Evolutionary conservation across 53 echinoderm and acorn worm genomes (phyloP), one percentile per base, ranked within the genome.

Genomic region (Henricia sp.): DNA sequence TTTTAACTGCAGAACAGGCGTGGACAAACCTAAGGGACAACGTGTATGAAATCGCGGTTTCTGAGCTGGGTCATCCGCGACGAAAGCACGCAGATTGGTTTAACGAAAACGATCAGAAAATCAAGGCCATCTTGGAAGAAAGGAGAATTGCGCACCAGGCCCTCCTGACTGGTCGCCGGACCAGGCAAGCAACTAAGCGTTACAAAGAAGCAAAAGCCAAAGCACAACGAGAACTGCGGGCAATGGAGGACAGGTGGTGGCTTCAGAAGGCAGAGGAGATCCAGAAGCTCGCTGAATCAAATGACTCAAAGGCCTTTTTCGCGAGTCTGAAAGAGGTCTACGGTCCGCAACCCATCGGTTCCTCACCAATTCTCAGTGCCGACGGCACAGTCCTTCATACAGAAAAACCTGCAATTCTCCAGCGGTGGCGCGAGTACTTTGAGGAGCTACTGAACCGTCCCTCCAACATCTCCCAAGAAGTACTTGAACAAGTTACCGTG

Each of bases 21-120:
- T n/a, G n/a, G n/a, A n/a, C n/a, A n/a, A n/a, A n/a, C n/a, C n/a
- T n/a, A n/a, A n/a, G n/a, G n/a, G n/a, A n/a, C n/a, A n/a, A n/a
- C n/a, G n/a, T n/a, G n/a, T n/a, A n/a, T n/a, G n/a, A n/a, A n/a
- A n/a, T n/a, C n/a, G n/a, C n/a, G n/a, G n/a, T n/a, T n/a, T n/a
- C n/a, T n/a, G n/a, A n/a, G n/a, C 24, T 87, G 33, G 87, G 77
- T 9, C 76, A 74, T 4, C 75, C 75, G 17, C 23, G 52, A 65
- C 67, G 87, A 5, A 17, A 38, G 19, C 51, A 66, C 38, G 75
- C 84, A 23, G 85, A 90, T 38, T 85, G 85, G 86, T 82, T 90
- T 30, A 19, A 84, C 37, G 36, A 78, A 34, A 86, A 86, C 71
- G 85, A 90, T 29, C 27, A 24, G 14, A 44, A 41, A 26, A 84